Evolutionary conservation across 2,113 vertebrate species (phyloP).

Genomic region (Chionodraco myersi): DNA sequence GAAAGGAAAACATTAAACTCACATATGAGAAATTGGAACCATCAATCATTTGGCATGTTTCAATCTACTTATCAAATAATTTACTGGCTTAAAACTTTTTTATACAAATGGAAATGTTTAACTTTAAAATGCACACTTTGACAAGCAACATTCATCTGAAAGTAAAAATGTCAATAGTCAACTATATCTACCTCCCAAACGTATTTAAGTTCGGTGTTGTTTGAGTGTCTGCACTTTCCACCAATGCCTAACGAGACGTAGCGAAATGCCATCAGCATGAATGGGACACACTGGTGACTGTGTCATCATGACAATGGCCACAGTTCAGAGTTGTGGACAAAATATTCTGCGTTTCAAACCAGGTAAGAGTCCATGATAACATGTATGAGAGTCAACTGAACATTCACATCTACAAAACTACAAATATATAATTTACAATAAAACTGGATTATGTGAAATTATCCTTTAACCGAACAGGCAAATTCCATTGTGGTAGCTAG

Average conservation of each 20-base stretch:
- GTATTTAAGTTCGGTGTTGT: no score
- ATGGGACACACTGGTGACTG: not conserved
- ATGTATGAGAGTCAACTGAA: not conserved
- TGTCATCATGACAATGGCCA: slow-evolving; percentile 11
- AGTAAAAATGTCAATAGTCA: not conserved
- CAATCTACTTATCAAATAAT: no score
- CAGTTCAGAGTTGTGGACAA: not conserved
- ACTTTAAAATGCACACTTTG: not conserved
- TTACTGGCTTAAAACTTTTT: not conserved
- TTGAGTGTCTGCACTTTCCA: not conserved
- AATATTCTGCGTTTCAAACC: not conserved
- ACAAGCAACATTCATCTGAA: no score
- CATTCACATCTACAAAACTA: not conserved
- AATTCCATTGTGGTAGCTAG: slow-evolving; percentile 27
- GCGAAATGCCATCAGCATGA: not conserved
- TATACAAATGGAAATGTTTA: not conserved
- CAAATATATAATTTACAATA: not conserved
- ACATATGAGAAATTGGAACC: not conserved
- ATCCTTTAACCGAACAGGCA: not conserved
- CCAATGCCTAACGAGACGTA: not conserved
- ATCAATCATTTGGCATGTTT: not conserved
- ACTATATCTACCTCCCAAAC: not conserved
- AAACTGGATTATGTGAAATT: not conserved
- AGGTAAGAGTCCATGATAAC: not conserved
- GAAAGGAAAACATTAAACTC: not conserved